phyloP scores from a whole-genome alignment of 2,797 vertebrate genomes.

The Yasuhikotakia modesta region DNA sequence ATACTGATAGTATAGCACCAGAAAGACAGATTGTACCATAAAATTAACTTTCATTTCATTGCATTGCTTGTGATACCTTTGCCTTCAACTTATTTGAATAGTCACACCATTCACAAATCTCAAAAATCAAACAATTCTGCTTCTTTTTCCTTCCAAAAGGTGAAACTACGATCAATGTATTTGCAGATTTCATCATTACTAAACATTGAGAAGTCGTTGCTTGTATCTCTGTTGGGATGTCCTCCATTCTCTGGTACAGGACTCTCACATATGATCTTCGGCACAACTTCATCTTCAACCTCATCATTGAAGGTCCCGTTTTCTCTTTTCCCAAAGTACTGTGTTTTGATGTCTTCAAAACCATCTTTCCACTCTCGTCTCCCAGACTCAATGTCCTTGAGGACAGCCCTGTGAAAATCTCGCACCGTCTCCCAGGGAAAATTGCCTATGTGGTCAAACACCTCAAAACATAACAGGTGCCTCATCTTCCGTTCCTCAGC shows the following conservation, averaged over 20 bases:
- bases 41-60: not conserved
- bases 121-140: slow-evolving; percentile 87
- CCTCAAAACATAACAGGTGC: slow-evolving; percentile 96
- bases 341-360: slow-evolving; percentile 90
- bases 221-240: slow-evolving; percentile 9
- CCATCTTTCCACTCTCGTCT: slow-evolving; percentile 84
- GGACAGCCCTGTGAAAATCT: slow-evolving; percentile 88
- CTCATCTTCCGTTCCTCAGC: slow-evolving; percentile 88
- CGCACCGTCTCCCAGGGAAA: slow-evolving; percentile 86
- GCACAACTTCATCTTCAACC: slow-evolving; percentile 53
- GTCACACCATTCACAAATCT: slow-evolving; percentile 55
- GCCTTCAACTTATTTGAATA: no score
- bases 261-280: slow-evolving; percentile 61
- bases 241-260: slow-evolving; percentile 54
- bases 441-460: slow-evolving; percentile 89
- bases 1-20: not conserved
- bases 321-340: slow-evolving; percentile 80
- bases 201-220: slow-evolving; percentile 67
- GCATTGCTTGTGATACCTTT: not conserved
- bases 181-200: slow-evolving; percentile 86
- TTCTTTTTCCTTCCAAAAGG: slow-evolving; percentile 97
- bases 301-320: slow-evolving; percentile 60
- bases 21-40: not conserved
- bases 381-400: slow-evolving; percentile 85
- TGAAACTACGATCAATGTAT: slow-evolving; percentile 92